A percentile compares a stretch with the other conserved stretches of the same genome.
phyloP scores from a whole-genome alignment of 2,888 invertebrate genomes.

The Pseudococcus jackbeardsleyi region DNA sequence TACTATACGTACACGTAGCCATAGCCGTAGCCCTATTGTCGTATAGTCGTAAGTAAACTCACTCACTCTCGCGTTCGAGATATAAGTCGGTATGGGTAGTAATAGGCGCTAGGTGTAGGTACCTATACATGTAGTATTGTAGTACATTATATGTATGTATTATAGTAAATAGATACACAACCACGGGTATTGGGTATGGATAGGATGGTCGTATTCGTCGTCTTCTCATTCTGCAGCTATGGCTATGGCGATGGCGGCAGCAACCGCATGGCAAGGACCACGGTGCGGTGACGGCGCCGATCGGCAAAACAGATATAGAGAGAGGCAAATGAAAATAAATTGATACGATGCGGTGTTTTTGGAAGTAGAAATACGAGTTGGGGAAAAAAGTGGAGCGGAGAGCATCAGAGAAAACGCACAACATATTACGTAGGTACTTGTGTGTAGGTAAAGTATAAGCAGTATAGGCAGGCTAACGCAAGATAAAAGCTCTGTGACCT shows the following conservation, averaged over 20 bases:
- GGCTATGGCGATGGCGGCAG: background rate
- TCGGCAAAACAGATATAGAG: background rate
- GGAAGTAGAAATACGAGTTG: background rate
- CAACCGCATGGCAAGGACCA: too few species aligned
- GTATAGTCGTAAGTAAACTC: too few species aligned
- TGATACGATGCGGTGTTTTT: slow-evolving; percentile 22
- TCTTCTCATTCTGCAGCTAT: background rate
- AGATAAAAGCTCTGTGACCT: slow-evolving; percentile 12
- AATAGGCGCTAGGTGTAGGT: too few species aligned
- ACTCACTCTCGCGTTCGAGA: too few species aligned
- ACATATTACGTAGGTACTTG: too few species aligned
- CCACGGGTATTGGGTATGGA: too few species aligned
- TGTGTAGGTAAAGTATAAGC: too few species aligned
- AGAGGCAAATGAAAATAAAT: slow-evolving; percentile 25
- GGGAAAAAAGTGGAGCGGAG: background rate
- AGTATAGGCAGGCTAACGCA: background rate
- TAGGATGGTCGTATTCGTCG: background rate
- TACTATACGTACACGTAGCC: too few species aligned
- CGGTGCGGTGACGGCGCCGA: background rate
- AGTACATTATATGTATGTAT: background rate
- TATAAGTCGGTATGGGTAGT: too few species aligned
- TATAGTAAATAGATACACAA: background rate
- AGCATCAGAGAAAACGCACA: too few species aligned
- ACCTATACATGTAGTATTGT: too few species aligned
- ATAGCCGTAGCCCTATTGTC: too few species aligned